phyloP scores from a whole-genome alignment of 2,888 invertebrate species.

The Bombylius major region DNA sequence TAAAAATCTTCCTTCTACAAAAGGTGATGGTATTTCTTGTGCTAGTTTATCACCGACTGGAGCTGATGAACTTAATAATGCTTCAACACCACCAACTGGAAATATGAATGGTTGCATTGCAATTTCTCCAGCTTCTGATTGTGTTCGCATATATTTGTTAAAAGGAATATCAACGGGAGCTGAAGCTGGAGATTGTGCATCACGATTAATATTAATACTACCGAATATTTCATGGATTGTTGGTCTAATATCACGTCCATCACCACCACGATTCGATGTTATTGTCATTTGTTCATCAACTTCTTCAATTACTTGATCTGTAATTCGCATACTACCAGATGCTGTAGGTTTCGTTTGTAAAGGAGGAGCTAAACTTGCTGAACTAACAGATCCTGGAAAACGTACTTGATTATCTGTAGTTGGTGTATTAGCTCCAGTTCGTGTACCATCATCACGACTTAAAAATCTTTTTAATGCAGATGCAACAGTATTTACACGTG shows the following conservation, averaged over 20 bases:
- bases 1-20: not conserved
- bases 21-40: not conserved
- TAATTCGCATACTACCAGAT: conserved; percentile 45
- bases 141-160: conserved; percentile 28
- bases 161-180: conserved; percentile 51
- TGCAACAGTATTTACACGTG: conserved; percentile 63
- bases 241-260: conserved; percentile 42
- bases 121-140: conserved; percentile 26
- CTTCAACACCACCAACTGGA: conserved; percentile 35
- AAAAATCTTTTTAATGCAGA: conserved; percentile 64
- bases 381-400: conserved; percentile 34
- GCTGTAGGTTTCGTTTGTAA: conserved; percentile 6
- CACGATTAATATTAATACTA: conserved; percentile 33
- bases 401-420: conserved; percentile 26
- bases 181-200: conserved; percentile 42
- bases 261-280: conserved; percentile 49
- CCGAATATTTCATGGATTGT: conserved; percentile 50
- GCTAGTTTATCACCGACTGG: conserved; percentile 20
- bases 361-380: conserved; percentile 25
- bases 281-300: conserved; percentile 73
- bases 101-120: conserved; percentile 19
- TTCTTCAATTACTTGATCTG: conserved; percentile 61
- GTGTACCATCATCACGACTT: conserved; percentile 55
- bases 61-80: conserved; percentile 29
- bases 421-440: conserved; percentile 34